A percentile compares a stretch with the other conserved stretches of the same genome.
phyloP scores from a whole-genome alignment of 2,888 invertebrate genomes.

The Ormyrus nitidulus region DNA sequence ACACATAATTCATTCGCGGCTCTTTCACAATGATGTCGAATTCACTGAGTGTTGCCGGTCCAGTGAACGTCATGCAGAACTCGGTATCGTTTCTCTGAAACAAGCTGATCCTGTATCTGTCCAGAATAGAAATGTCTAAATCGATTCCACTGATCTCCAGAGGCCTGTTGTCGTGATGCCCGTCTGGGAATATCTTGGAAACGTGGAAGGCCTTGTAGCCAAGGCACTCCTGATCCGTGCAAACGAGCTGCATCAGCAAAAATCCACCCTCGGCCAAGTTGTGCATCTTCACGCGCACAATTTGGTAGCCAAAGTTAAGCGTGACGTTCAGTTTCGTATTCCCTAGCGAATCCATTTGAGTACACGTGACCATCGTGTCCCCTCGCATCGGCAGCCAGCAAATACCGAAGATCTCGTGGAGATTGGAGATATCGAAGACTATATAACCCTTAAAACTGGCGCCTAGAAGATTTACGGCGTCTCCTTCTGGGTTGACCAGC shows the following conservation, averaged over 20 bases:
- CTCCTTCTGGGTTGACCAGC: neutral
- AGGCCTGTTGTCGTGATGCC: conserved; percentile 18
- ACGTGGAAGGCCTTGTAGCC: conserved; percentile 20
- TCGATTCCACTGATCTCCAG: conserved; percentile 21
- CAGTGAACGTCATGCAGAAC: conserved; percentile 13
- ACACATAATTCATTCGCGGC: neutral
- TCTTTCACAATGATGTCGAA: conserved; percentile 18
- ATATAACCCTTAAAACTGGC: neutral
- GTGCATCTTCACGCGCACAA: neutral
- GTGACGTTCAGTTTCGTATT: neutral
- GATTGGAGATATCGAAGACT: neutral
- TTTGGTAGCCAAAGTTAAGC: conserved; percentile 15
- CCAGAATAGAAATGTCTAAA: neutral
- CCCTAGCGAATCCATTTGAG: neutral
- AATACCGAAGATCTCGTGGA: neutral
- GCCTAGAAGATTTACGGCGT: neutral
- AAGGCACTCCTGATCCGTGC: conserved; percentile 22
- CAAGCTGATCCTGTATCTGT: conserved; percentile 20
- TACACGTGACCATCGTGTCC: neutral
- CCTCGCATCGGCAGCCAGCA: conserved; percentile 30
- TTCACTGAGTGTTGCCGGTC: conserved; percentile 6
- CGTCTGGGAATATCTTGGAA: neutral
- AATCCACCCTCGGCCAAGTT: conserved; percentile 22
- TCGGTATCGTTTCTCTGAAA: neutral
- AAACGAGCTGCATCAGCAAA: conserved; percentile 13